Evolutionary conservation across 2,797 vertebrate genomes (phyloP).

Genomic region (Diplodus sargus): DNA sequence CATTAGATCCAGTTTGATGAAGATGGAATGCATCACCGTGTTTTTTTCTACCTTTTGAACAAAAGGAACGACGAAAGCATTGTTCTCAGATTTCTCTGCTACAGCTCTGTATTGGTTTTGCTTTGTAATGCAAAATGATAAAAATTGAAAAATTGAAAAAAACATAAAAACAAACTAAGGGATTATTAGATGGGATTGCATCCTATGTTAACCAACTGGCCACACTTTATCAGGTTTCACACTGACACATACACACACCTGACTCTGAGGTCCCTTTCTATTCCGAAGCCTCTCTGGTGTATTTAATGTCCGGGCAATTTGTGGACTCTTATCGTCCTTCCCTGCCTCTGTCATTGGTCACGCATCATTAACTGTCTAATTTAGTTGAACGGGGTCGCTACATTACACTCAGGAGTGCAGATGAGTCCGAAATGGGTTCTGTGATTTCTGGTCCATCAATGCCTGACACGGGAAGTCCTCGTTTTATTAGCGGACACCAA

Average conservation of each 20-base stretch:
- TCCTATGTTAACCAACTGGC: too few species aligned
- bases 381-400: not conserved
- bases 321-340: constrained; percentile 34
- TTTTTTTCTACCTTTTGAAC: too few species aligned
- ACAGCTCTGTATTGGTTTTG: too few species aligned
- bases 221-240: too few species aligned
- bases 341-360: constrained; percentile 23
- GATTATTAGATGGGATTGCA: too few species aligned
- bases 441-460: constrained; percentile 15
- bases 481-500: not conserved
- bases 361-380: constrained; percentile 47
- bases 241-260: too few species aligned
- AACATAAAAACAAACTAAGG: too few species aligned
- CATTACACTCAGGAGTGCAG: constrained; percentile 8
- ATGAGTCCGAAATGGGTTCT: constrained; percentile 33
- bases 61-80: too few species aligned
- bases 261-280: not conserved
- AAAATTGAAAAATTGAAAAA: too few species aligned
- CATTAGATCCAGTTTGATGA: not conserved
- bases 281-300: constrained; percentile 32
- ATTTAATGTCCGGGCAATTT: constrained; percentile 18
- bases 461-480: not conserved
- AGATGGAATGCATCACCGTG: not conserved
- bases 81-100: not conserved
- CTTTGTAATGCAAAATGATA: too few species aligned